Base-by-base conservation (phyloP, 2,797 vertebrate species). In the Peromyscus nudipes region DNA sequence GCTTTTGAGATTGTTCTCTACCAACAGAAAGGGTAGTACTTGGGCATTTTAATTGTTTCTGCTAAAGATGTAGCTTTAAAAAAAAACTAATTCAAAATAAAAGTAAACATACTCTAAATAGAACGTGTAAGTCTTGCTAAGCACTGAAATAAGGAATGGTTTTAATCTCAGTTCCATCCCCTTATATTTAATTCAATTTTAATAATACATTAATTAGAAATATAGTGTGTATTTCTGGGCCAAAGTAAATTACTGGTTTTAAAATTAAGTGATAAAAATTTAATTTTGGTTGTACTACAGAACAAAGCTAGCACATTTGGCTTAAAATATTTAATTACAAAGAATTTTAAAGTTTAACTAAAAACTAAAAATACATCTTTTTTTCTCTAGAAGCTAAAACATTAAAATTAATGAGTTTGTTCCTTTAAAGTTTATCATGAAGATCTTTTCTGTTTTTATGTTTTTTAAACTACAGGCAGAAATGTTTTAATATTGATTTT, bases 1-100 rank as follows among this genome's bases (percentile, higher is more conserved):
- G 76, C 65, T 97, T 96, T 97, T 96, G 77, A 79, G 55, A 95
- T n/a, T 69, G 1, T 77, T 96, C 31, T 95, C 81, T 31, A 60
- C 17, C 31, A 77, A 84, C 6, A 82, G 31, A 87, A 93, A 93
- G 90, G 46, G 23, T 49, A 93, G 49, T 75, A 76, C 64, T 75
- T 52, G 40, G 60, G 29, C 21, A 88, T 83, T 91, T 37, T 96
- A 76, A 67, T 19, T 85, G 13, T 69, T 97, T 55, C 71, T 94
- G n/a, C 4, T 79, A 57, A 94, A 92, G n/a, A 82, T 83, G 31
- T 86, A 55, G 79, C 12, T 52, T 79, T 91, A 80, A 46, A 55
- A 92, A 92, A 97, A 84, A 85, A 83, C 31, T 31, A 87, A 89
- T 86, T 34, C 13, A 82, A 96, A 93, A 55, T 85, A 73, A 91